Base-by-base conservation (phyloP, 2,888 invertebrate species). In the Pemphredon lugubris region DNA sequence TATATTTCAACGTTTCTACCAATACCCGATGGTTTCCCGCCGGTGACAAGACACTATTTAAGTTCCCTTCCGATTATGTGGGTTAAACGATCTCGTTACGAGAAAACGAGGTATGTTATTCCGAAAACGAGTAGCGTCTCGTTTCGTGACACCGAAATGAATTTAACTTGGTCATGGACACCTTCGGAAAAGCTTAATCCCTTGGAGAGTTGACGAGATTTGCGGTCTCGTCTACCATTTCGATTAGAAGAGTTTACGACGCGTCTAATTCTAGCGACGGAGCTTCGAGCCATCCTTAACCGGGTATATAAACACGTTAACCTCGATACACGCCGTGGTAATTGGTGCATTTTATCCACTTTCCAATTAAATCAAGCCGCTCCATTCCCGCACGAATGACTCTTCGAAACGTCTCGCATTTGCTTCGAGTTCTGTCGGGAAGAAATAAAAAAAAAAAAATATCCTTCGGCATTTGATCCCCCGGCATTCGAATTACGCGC, bases 141-240 rank as follows among this genome's bases (percentile, higher is more conserved):
- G n/a, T n/a, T n/a, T n/a, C n/a, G n/a, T n/a, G n/a, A n/a, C n/a
- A n/a, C n/a, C n/a, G 68, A 72, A 71, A 72, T 71, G 58, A 68
- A 71, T 72, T 68, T 63, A 66, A 72, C 71, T 68, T 68, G 16
- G 42, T 44, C 51, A 13, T 42, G 40, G 60, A 53, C 51, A 51
- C 53, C 58, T 53, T 42, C 53, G 44, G 57, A 58, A 40, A 61
- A 58, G 63, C 63, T 72, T 72, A 72, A 72, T 72, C 68, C 58
- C 59, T 34, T 30, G 59, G 68, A 53, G 68, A 72, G 54, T 72
- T 57, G 68, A 58, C 58, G 63, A 64, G 68, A 32, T 72, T 64
- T 59, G 63, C 58, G 68, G 59, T 63, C 53, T 45, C 69, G 45
- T 58, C 72, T 55, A 21, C 72, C 59, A 64, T 72, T 69, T 72